Evolutionary conservation across 2,888 invertebrate species (phyloP).

Genomic region (Dasypogon diadema): DNA sequence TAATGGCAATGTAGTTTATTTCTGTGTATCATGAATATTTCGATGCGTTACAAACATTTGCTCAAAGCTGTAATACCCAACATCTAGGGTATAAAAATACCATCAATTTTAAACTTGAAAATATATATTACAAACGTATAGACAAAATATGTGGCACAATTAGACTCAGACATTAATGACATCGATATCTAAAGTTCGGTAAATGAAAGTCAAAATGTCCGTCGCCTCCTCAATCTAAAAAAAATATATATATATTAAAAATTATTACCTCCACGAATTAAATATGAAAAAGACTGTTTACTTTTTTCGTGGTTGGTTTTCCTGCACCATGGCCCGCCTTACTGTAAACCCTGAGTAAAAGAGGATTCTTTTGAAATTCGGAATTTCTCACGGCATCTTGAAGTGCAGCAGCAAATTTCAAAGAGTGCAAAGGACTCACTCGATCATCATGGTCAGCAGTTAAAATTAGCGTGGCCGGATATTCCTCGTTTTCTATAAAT

Average conservation of each 20-base stretch:
- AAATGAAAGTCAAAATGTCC: slow-evolving; percentile 78
- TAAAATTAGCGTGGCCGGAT: slow-evolving; percentile 90
- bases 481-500: slow-evolving; percentile 72
- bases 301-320: slow-evolving; percentile 94
- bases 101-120: too few species aligned
- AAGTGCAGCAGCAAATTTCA: slow-evolving; percentile 93
- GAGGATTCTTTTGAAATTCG: slow-evolving; percentile 81
- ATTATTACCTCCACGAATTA: not conserved
- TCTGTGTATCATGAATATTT: too few species aligned
- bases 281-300: slow-evolving; percentile 65
- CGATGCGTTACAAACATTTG: too few species aligned
- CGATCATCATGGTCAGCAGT: slow-evolving; percentile 99
- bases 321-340: slow-evolving; percentile 98
- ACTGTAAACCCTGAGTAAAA: slow-evolving; percentile 91
- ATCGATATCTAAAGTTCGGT: slow-evolving; percentile 65
- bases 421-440: slow-evolving; percentile 96
- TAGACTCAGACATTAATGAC: slow-evolving; percentile 62
- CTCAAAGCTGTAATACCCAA: too few species aligned
- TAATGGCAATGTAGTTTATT: too few species aligned
- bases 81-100: too few species aligned
- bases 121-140: slow-evolving; percentile 31
- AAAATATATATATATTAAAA: slow-evolving; percentile 37
- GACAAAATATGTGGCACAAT: slow-evolving; percentile 27
- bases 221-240: slow-evolving; percentile 92
- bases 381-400: slow-evolving; percentile 79